Evolutionary conservation across 1,140 invertebrate species (phyloP).

Genomic region (Stegodyphus mimosarum): DNA sequence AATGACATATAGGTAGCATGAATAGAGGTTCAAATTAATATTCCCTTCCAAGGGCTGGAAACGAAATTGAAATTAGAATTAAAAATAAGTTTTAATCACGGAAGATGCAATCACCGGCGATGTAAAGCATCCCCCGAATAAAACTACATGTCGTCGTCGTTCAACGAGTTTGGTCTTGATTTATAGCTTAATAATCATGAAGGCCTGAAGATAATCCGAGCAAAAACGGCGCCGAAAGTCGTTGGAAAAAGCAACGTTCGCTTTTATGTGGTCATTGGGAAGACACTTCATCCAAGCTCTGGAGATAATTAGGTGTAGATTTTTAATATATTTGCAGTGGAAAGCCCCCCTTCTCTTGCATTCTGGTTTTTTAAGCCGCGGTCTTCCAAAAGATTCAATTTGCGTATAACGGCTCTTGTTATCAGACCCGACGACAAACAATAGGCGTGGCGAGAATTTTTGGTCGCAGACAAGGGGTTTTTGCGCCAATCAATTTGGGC

Average conservation of each 20-base stretch:
- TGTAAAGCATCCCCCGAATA: no score
- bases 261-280: conserved; percentile 23
- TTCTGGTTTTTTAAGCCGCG: conserved; percentile 23
- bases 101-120: no score
- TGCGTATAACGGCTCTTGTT: conserved; percentile 40
- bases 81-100: no score
- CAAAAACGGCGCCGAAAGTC: conserved; percentile 10
- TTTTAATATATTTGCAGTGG: conserved; percentile 9
- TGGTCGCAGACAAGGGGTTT: conserved; percentile 43
- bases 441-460: conserved; percentile 28
- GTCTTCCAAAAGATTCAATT: conserved; percentile 37
- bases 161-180: conserved; percentile 1
- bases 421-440: conserved; percentile 29
- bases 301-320: conserved; percentile 44
- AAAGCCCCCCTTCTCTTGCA: background rate
- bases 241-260: conserved; percentile 32
- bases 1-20: no score
- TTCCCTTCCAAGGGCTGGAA: no score
- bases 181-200: conserved; percentile 31
- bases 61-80: no score
- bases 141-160: no score
- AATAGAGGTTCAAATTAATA: no score
- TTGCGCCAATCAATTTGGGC: conserved; percentile 53
- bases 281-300: background rate
- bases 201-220: conserved; percentile 28